Base-by-base conservation (phyloP, 2,797 vertebrate genomes). In the Propithecus perrieri region DNA sequence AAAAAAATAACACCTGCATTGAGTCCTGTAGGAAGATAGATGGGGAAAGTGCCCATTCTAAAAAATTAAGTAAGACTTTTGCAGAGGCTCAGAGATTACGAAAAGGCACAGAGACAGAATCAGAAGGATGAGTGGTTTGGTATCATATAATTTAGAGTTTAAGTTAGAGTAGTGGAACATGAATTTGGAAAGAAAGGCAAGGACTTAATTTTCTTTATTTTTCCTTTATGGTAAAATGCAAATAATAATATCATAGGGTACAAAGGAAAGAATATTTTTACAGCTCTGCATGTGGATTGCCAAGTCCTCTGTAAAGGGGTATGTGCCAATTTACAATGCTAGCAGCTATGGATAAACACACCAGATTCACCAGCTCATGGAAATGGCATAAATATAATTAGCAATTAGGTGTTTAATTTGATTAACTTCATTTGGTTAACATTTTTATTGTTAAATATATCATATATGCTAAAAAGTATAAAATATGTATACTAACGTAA, bases 211-310 rank as follows among this genome's bases (percentile, higher is more conserved):
- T 63, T 57, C 78, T 55, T 1, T 48, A 50, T 26, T 93, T 43
- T 91, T 89, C 38, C 63, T 92, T 75, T 69, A 59, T 41, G 57
- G 63, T 86, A 91, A 91, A 80, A 81, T 59, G 17, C 24, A 91
- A 67, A 55, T 41, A 61, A 13, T 79, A 80, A 24, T 78, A 79
- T 41, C 57, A 53, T 28, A 48, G 30, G 15, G 12, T 65, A 48
- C 69, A 55, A 71, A 85, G 30, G 26, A 90, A 87, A 86, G 24
- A 22, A 55, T 13, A 65, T 81, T 96, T 80, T 81, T 83, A 28
- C 50, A 83, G 24, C 12, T 74, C 18, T 85, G 24, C 35, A 48
- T 78, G 69, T 30, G 1, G 13, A 87, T 72, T 43, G 3, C 7
- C 12, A 81, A 48, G 24, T 38, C 69, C 22, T 86, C 86, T 79